phyloP scores from a whole-genome alignment of 2,113 vertebrate species.

The Thunnus thynnus region DNA sequence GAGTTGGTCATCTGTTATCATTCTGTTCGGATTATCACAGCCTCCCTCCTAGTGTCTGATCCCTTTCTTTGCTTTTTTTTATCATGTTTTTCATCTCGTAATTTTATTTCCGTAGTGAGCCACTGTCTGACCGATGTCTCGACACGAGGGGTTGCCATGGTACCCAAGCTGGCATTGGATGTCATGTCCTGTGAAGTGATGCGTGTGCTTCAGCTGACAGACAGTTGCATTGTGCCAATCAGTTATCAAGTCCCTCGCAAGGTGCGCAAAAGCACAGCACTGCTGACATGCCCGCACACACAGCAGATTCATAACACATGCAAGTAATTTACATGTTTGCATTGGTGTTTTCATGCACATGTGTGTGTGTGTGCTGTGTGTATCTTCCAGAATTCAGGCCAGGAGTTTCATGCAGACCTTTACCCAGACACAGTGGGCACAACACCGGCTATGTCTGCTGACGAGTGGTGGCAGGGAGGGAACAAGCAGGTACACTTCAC shows the following conservation, averaged over 20 bases:
- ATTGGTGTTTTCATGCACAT: neutral
- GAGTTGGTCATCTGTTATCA: neutral
- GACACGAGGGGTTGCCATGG: constrained; percentile 84
- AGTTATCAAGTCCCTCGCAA: constrained; percentile 94
- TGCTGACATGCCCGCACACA: too few species aligned
- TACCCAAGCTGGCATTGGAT: constrained; percentile 89
- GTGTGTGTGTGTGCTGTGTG: neutral
- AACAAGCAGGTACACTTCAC: constrained; percentile 87
- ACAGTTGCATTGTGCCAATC: constrained; percentile 89
- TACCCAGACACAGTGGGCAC: constrained; percentile 89
- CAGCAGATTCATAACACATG: neutral
- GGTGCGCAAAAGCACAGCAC: constrained; percentile 77
- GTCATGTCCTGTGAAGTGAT: constrained; percentile 93
- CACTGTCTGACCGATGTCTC: constrained; percentile 89
- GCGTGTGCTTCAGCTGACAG: constrained; percentile 91
- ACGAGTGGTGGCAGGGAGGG: constrained; percentile 93
- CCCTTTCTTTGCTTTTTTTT: neutral
- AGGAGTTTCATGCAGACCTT: constrained; percentile 93
- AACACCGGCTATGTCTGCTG: constrained; percentile 82
- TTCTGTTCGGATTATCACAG: neutral
- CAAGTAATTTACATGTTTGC: neutral
- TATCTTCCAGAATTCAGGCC: constrained; percentile 81
- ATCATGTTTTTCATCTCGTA: neutral
- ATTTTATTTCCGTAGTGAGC: constrained; percentile 83
- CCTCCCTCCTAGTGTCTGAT: neutral